Evolutionary conservation across 2,113 vertebrate species (phyloP).

Genomic region (Chloropsis cyanopogon): DNA sequence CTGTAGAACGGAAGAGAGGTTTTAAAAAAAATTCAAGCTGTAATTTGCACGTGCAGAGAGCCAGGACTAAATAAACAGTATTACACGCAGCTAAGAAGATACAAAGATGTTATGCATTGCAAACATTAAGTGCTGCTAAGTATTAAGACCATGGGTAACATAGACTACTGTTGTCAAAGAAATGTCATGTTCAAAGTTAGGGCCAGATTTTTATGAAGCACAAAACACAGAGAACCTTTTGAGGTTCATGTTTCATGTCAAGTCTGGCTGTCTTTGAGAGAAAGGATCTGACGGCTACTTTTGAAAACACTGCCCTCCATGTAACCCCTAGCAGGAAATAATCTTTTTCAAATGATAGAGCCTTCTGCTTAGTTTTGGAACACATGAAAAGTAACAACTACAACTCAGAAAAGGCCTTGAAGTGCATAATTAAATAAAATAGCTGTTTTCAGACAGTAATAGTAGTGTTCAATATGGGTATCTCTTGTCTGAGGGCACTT

Average conservation of each 20-base stretch:
- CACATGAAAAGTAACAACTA: neutral
- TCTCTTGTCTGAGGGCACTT: neutral
- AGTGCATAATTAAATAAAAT: rapidly evolving
- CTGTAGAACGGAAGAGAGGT: neutral
- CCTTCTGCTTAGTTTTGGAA: neutral
- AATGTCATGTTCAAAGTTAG: neutral
- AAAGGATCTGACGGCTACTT: neutral
- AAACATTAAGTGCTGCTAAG: neutral
- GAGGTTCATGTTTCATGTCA: neutral
- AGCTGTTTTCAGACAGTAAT: neutral
- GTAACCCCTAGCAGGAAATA: neutral
- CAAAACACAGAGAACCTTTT: neutral
- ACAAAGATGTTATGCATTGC: neutral
- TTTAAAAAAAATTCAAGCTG: neutral
- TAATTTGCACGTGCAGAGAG: neutral
- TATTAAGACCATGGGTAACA: neutral
- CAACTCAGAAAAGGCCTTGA: neutral
- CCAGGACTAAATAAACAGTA: neutral
- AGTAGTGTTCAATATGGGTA: neutral
- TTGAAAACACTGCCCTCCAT: neutral
- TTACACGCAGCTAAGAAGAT: neutral
- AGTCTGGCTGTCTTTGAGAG: neutral
- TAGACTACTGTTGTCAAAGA: neutral
- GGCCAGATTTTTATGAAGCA: neutral
- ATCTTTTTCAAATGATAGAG: neutral